A percentile compares a stretch with the other conserved stretches of the same genome.
Evolutionary conservation across 2,888 invertebrate genomes (phyloP).

Genomic region (Onchidella celtica): DNA sequence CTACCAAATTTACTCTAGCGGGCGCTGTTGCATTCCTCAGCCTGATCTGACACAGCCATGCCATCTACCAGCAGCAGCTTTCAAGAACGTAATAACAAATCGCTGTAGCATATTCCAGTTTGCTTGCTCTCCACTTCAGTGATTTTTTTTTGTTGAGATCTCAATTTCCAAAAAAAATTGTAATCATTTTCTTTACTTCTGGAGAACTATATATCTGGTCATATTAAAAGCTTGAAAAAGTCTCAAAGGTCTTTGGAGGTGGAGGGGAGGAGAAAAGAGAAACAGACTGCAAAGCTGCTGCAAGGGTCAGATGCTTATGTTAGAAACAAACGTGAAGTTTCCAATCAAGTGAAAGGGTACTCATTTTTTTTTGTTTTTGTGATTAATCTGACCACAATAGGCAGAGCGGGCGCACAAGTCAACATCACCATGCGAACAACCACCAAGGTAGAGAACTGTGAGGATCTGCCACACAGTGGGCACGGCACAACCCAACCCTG

Average conservation of each 20-base stretch:
- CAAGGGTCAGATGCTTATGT: conserved; percentile 8
- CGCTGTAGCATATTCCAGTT: too few relatives aligned
- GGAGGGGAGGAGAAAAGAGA: too few relatives aligned
- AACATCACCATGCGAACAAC: conserved; percentile 49
- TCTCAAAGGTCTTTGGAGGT: too few relatives aligned
- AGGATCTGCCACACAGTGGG: conserved; percentile 52
- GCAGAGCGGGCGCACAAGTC: conserved; percentile 33
- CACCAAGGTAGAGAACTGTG: conserved; percentile 31
- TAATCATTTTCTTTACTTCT: too few relatives aligned
- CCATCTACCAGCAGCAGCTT: conserved; percentile 23
- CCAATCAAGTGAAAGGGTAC: conserved; percentile 25
- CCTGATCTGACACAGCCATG: conserved; percentile 6
- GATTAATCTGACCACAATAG: conserved; percentile 45
- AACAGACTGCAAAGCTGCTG: conserved; percentile 28
- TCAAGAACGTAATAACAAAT: too few relatives aligned
- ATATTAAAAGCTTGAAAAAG: too few relatives aligned
- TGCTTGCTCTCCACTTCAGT: too few relatives aligned
- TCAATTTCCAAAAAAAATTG: too few relatives aligned
- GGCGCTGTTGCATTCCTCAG: conserved; percentile 14
- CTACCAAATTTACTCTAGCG: conserved; percentile 22
- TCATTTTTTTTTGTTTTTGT: conserved; percentile 3
- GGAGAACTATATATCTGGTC: too few relatives aligned
- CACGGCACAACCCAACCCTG: conserved; percentile 52
- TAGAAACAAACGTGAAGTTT: conserved; percentile 33
- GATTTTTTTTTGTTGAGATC: neutral